Evolutionary conservation across 2,797 vertebrate genomes (phyloP).

Genomic region (Oryzias sinensis): DNA sequence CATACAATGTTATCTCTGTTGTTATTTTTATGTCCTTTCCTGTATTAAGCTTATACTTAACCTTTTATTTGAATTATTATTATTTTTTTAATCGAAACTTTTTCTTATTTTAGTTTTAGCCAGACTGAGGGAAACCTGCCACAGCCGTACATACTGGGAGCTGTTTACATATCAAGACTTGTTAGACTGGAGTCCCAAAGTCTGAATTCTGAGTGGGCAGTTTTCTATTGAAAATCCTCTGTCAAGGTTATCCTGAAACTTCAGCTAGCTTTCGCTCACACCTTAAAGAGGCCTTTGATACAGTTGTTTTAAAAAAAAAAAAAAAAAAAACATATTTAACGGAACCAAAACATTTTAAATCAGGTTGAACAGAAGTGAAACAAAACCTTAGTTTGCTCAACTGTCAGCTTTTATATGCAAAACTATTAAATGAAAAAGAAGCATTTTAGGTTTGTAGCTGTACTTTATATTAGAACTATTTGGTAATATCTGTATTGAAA

Average conservation of each 20-base stretch:
- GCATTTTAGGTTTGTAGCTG: neutral
- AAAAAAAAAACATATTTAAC: no score
- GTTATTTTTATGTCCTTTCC: conserved; percentile 42
- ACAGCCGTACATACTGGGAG: conserved; percentile 3
- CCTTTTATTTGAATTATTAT: conserved; percentile 13
- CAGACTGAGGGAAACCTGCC: conserved; percentile 19
- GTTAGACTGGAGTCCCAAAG: neutral
- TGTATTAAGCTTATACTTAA: conserved; percentile 66
- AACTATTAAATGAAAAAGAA: neutral
- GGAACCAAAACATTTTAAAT: no score
- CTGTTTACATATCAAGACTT: conserved; percentile 12
- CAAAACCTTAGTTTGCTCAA: neutral
- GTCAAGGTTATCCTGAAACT: no score
- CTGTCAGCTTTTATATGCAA: neutral
- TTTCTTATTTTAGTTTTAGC: conserved; percentile 5
- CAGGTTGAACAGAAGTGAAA: neutral
- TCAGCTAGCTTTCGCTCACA: no score
- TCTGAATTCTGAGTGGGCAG: neutral
- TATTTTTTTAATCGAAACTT: conserved; percentile 31
- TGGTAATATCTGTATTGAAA: neutral
- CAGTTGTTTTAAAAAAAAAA: no score
- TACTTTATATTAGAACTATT: neutral
- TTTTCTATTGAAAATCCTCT: no score
- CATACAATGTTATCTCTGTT: conserved; percentile 39
- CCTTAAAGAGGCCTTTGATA: no score